Percentiles rank a stretch among this genome's conserved stretches.
Evolutionary conservation across 2,888 invertebrate genomes (phyloP).

Genomic region (Acrobeloides nanus): DNA sequence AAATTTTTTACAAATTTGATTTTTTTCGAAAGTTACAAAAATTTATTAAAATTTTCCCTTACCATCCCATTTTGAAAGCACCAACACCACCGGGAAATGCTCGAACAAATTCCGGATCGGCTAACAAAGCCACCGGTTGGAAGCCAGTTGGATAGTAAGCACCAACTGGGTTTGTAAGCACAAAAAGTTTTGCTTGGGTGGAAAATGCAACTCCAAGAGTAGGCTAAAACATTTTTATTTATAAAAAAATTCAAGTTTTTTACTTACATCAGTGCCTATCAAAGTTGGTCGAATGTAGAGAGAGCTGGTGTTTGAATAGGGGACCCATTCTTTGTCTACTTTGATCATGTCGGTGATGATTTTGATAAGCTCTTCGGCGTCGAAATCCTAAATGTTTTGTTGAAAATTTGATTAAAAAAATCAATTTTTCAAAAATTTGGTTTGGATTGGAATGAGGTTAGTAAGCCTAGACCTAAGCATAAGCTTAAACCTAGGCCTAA

Average conservation of each 20-base stretch:
- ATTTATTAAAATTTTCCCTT: constrained; percentile 57
- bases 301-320: constrained; percentile 74
- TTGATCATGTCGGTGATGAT: constrained; percentile 76
- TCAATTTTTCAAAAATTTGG: too few relatives aligned
- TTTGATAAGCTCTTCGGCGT: constrained; percentile 73
- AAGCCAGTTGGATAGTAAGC: constrained; percentile 71
- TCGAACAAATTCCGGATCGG: constrained; percentile 74
- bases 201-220: constrained; percentile 81
- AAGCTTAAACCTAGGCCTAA: too few relatives aligned
- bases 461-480: too few relatives aligned
- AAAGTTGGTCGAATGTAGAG: constrained; percentile 90
- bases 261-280: constrained; percentile 87
- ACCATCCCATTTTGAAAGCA: constrained; percentile 84
- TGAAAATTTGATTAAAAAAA: constrained; percentile 1
- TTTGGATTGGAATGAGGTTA: too few relatives aligned
- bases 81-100: constrained; percentile 85
- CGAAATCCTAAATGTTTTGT: constrained; percentile 63
- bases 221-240: constrained; percentile 63
- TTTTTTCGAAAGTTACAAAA: constrained; percentile 2
- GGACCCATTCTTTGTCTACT: constrained; percentile 96
- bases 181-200: constrained; percentile 79
- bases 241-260: constrained; percentile 7
- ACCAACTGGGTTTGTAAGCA: constrained; percentile 85
- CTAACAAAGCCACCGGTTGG: constrained; percentile 70
- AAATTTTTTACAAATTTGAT: constrained; percentile 2